These are phyloP conservation scores for Tipula lateralis DNA, from an alignment of 2,888 invertebrate genomes.

Conservation along the genomic window DNA sequence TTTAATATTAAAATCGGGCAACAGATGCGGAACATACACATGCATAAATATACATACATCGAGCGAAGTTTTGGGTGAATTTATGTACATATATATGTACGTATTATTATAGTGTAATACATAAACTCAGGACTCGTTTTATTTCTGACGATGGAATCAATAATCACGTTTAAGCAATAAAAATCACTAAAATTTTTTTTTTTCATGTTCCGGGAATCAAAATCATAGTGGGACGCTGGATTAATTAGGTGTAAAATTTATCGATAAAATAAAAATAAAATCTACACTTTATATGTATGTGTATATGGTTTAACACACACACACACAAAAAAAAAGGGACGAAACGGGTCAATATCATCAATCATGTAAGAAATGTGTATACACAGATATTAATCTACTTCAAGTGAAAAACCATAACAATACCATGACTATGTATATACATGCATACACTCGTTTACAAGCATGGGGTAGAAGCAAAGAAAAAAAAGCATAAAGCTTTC, in stretches of 20 bases:
- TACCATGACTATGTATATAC: not conserved
- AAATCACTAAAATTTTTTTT: not conserved
- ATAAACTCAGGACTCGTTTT: not conserved
- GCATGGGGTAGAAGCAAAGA: not conserved
- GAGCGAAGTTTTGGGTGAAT: not conserved
- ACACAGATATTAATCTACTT: conserved; percentile 19
- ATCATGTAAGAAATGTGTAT: conserved; percentile 9
- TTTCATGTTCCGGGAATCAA: not conserved
- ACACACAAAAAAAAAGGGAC: not conserved
- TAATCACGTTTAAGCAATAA: not conserved
- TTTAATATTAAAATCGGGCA: conserved; percentile 11
- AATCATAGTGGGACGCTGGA: not conserved
- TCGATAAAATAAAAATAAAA: not conserved
- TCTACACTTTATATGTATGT: not conserved
- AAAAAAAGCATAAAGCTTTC: conserved; percentile 24
- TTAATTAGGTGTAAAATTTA: not conserved
- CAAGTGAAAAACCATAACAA: not conserved
- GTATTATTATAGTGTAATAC: not conserved
- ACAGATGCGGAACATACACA: not conserved
- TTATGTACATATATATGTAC: not conserved
- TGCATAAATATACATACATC: not conserved
- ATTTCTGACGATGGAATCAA: not conserved
- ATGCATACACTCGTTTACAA: not conserved
- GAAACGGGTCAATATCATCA: conserved; percentile 19
- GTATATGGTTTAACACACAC: too few relatives aligned